A percentile compares a stretch with the other conserved stretches of the same genome.
phyloP scores from a whole-genome alignment of 2,113 vertebrate genomes.

The Helogale parvula region DNA sequence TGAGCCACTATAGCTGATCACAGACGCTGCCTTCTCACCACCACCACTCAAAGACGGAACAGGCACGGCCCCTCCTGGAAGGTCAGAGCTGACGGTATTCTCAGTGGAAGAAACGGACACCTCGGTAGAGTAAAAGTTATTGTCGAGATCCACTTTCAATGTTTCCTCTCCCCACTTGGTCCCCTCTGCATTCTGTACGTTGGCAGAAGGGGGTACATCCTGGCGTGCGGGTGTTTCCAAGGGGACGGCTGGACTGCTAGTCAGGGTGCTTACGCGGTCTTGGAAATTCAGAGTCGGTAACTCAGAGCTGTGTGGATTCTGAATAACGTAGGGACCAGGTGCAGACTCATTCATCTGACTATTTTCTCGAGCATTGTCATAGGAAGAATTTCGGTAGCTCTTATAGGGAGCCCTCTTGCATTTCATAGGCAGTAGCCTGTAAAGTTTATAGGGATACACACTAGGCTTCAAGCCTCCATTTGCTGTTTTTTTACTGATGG shows the following conservation, averaged over 20 bases:
- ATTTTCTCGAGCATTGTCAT: constrained; percentile 84
- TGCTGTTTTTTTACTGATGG: constrained; percentile 94
- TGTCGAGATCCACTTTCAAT: constrained; percentile 78
- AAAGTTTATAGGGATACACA: constrained; percentile 97
- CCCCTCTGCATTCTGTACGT: constrained; percentile 59
- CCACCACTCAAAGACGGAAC: constrained; percentile 64
- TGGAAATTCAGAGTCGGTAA: constrained; percentile 87
- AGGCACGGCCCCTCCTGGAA: constrained; percentile 49
- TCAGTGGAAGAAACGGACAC: constrained; percentile 70
- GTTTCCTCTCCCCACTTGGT: constrained; percentile 67
- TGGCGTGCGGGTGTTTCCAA: constrained; percentile 74
- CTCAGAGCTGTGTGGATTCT: constrained; percentile 81
- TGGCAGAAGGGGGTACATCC: constrained; percentile 71
- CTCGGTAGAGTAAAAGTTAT: constrained; percentile 75
- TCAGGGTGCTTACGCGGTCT: constrained; percentile 76
- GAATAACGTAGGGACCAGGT: constrained; percentile 80
- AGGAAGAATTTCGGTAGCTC: constrained; percentile 91
- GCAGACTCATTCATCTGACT: constrained; percentile 82
- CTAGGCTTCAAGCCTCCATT: constrained; percentile 94
- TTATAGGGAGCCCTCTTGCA: constrained; percentile 94
- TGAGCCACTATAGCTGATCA: constrained; percentile 87
- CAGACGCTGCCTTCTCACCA: constrained; percentile 84
- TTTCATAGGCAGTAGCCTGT: constrained; percentile 97
- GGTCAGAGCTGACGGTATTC: constrained; percentile 33
- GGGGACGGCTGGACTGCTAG: constrained; percentile 77